Base-by-base conservation (phyloP, 2,888 invertebrate species). In the Phanerotoma sp. region DNA sequence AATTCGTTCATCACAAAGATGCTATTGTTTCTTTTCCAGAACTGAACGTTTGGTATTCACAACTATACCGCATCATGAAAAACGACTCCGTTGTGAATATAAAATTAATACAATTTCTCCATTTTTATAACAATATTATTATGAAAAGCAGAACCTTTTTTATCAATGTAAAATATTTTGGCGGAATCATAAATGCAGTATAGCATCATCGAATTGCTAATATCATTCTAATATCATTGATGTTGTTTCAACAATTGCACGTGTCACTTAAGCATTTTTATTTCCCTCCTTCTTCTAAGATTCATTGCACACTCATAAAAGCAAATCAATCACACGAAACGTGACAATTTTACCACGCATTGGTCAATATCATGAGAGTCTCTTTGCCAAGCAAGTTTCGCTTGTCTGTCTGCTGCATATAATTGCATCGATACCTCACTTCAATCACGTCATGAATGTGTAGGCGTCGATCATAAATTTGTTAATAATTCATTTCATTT, bases 301-400 rank as follows among this genome's bases (percentile, higher is more conserved):
- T 25, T 6, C 13, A 21, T 46, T 18, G 45, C 32, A 46, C 32
- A 20, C 9, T n/a, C 13, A 46, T 13, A 33, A 20, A 46, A 13
- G 33, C 46, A 46, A 13, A 18, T 46, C 32, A 46, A 46, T 46
- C 21, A 35, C 33, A 15, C 33, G 33, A 21, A 13, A 57, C 54
- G 54, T 57, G 57, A 57, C 54, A 54, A 25, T 57, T 47, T 54
- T 54, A 48, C 51, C 56, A 33, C 33, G 13, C 45, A 33, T 44
- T 20, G 15, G 21, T 46, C 33, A 35, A 46, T 46, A 18, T 44
- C 18, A 44, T 28, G n/a, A n/a, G n/a, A 38, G 38, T 11, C 18
- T 38, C 38, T 16, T 38, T 38, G 38, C 38, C 38, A 38, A 38
- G 38, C 38, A 38, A 38, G 38, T 38, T 38, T 38, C 38, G 25